A percentile compares a stretch with the other conserved stretches of the same genome.
Conservation (phyloP, 1,140 invertebrate genomes). For the Lamellibrachia luymesi region DNA sequence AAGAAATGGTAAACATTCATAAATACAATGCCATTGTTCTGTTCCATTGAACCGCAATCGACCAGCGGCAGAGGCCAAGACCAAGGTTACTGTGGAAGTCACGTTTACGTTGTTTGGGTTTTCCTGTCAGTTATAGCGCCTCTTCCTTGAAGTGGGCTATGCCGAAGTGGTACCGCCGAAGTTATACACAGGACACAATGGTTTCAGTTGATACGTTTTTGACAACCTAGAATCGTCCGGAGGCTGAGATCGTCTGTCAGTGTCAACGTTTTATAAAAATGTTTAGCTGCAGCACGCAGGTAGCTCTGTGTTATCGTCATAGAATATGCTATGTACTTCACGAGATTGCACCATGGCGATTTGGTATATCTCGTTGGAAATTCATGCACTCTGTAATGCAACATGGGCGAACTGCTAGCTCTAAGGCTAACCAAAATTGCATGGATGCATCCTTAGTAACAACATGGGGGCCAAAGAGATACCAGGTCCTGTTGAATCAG, state of each 20-base stretch:
- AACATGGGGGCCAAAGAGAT: background rate
- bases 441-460: background rate
- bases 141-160: background rate
- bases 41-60: background rate
- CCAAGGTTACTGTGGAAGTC: background rate
- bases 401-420: background rate
- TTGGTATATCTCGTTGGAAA: background rate
- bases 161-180: background rate
- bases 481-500: background rate
- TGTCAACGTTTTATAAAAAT: background rate
- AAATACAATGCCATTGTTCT: background rate
- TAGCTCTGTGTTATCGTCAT: background rate
- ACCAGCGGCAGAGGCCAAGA: background rate
- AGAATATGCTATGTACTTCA: background rate
- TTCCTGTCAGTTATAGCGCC: background rate
- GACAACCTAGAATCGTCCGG: background rate
- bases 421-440: background rate
- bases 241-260: background rate
- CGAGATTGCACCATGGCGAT: background rate
- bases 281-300: background rate
- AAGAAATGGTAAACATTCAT: background rate
- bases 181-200: background rate
- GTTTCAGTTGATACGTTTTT: background rate
- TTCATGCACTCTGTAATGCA: background rate
- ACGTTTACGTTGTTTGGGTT: background rate